These are phyloP conservation scores for Heliconius hewitsoni DNA, from an alignment of 1,140 invertebrate species.

Conservation along the genomic window DNA sequence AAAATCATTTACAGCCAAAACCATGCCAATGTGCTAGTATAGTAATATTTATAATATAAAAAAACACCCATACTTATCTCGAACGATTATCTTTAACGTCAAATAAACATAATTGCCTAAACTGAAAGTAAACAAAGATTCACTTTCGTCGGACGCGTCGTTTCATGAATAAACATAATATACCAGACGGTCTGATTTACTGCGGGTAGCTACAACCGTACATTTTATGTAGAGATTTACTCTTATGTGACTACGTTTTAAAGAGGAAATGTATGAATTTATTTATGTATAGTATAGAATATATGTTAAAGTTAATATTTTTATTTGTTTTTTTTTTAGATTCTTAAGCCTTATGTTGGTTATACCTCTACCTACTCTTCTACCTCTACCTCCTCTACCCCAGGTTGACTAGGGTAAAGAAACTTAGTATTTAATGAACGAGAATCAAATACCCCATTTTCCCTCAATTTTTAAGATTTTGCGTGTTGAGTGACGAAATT, in stretches of 20 bases:
- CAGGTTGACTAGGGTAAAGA: too few relatives aligned
- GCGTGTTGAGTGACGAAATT: too few relatives aligned
- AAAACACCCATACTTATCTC: background rate
- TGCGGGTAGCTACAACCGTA: slow-evolving; percentile 32
- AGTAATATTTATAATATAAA: background rate
- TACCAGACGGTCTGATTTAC: slow-evolving; percentile 65
- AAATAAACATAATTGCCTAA: slow-evolving; percentile 22
- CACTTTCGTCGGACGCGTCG: slow-evolving; percentile 68
- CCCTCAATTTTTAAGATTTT: too few relatives aligned
- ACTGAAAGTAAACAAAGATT: slow-evolving; percentile 61
- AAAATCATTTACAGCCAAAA: background rate
- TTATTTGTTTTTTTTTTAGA: too few relatives aligned
- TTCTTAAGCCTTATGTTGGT: too few relatives aligned
- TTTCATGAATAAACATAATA: slow-evolving; percentile 78
- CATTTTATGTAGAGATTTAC: slow-evolving; percentile 1
- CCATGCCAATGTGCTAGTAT: background rate
- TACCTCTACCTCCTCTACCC: too few relatives aligned
- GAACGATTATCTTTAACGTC: background rate
- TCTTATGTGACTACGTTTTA: slow-evolving; percentile 2
- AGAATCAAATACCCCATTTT: too few relatives aligned
- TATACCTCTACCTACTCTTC: too few relatives aligned
- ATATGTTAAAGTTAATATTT: too few relatives aligned
- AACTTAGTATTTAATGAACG: too few relatives aligned
- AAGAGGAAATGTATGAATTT: background rate
- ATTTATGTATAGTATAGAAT: background rate